These are phyloP conservation scores for Neoniphon sammara DNA, from an alignment of 2,797 vertebrate species.

Conservation along the genomic window DNA sequence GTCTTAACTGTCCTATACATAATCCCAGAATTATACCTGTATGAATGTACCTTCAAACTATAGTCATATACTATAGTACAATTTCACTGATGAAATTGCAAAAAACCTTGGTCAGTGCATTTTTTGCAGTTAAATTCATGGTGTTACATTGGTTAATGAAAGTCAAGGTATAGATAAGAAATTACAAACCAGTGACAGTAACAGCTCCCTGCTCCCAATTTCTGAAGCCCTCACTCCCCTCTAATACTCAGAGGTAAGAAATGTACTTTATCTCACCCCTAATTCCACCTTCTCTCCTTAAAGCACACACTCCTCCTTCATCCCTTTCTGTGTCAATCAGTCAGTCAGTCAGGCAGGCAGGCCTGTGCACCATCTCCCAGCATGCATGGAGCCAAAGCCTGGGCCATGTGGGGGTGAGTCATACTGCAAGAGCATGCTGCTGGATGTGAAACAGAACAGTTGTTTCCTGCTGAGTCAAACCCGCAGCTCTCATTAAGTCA, in stretches of 20 bases:
- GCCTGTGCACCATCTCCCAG: slow-evolving; percentile 49
- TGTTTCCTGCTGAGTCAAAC: slow-evolving; percentile 81
- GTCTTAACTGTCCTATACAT: too few species aligned
- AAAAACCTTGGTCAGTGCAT: too few species aligned
- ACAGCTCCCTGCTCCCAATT: background rate
- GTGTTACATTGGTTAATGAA: background rate
- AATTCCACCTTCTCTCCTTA: slow-evolving; percentile 44
- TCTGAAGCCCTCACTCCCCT: background rate
- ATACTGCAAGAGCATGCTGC: slow-evolving; percentile 72
- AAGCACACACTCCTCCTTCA: slow-evolving; percentile 33
- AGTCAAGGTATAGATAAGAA: background rate
- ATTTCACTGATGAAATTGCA: too few species aligned
- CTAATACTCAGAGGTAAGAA: slow-evolving; percentile 6
- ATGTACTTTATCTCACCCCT: slow-evolving; percentile 45
- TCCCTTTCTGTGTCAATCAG: slow-evolving; percentile 44
- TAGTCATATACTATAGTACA: too few species aligned
- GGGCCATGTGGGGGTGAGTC: slow-evolving; percentile 73
- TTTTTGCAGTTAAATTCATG: too few species aligned
- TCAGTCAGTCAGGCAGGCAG: slow-evolving; percentile 42
- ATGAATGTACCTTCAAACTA: too few species aligned
- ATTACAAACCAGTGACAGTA: background rate
- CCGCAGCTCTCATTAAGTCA: slow-evolving; percentile 80
- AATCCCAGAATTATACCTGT: too few species aligned
- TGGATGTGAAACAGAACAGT: slow-evolving; percentile 80
- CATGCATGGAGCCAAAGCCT: slow-evolving; percentile 44